A percentile compares a stretch with the other conserved stretches of the same genome.
Conservation (phyloP, 1,140 invertebrate species). For the Parapsyche elsis region DNA sequence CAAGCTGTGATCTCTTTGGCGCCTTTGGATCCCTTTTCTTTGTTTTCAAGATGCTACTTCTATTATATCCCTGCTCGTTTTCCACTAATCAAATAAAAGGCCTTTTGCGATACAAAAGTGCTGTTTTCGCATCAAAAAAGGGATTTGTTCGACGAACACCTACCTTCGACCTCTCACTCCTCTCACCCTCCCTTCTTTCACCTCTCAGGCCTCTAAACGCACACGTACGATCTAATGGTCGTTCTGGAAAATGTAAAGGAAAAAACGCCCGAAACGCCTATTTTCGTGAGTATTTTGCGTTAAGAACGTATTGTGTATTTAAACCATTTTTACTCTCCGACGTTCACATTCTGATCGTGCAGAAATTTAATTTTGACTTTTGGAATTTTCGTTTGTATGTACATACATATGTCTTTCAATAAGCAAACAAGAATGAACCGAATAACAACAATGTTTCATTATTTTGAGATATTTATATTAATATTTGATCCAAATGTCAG, state of each 20-base stretch:
- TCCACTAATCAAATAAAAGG: constrained; percentile 41
- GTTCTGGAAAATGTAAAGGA: constrained; percentile 1
- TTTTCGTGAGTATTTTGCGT: too few relatives aligned
- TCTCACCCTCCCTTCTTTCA: background rate
- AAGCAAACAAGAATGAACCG: too few relatives aligned
- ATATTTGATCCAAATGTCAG: too few relatives aligned
- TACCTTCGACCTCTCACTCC: too few relatives aligned
- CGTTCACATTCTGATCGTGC: too few relatives aligned
- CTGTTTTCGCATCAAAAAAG: constrained; percentile 21
- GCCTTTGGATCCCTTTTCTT: constrained; percentile 40
- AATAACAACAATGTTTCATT: too few relatives aligned
- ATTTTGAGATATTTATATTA: too few relatives aligned
- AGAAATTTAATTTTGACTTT: too few relatives aligned
- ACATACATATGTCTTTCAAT: too few relatives aligned
- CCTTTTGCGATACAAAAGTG: constrained; percentile 28
- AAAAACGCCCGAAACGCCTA: background rate
- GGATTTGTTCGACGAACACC: background rate
- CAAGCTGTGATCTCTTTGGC: constrained; percentile 46
- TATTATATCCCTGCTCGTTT: constrained; percentile 42
- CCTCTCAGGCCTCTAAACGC: background rate
- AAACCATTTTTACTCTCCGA: too few relatives aligned
- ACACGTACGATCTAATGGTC: constrained; percentile 9
- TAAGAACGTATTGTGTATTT: too few relatives aligned
- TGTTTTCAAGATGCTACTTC: constrained; percentile 37
- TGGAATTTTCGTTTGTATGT: too few relatives aligned